phyloP scores from a whole-genome alignment of 2,888 invertebrate genomes.

The Drosophila prostipennis region DNA sequence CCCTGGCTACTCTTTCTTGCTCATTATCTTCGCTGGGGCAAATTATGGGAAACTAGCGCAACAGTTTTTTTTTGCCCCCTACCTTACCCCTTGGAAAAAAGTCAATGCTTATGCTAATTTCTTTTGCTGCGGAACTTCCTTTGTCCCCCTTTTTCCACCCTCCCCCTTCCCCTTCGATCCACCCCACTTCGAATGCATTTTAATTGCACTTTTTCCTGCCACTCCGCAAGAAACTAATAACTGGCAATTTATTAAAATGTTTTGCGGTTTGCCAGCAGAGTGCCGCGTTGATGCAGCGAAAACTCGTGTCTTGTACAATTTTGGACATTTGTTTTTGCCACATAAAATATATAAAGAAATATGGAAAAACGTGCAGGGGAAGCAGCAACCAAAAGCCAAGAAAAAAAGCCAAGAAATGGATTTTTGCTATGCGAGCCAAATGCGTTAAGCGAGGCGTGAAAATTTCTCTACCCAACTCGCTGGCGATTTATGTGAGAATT shows the following conservation, averaged over 20 bases:
- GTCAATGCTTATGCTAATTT: constrained; percentile 70
- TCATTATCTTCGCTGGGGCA: constrained; percentile 66
- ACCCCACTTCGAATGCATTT: constrained; percentile 60
- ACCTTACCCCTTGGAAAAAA: constrained; percentile 25
- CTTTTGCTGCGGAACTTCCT: constrained; percentile 60
- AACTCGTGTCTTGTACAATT: constrained; percentile 40
- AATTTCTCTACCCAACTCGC: constrained; percentile 75
- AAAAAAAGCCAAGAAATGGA: constrained; percentile 45
- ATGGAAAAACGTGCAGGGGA: background rate
- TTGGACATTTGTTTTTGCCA: constrained; percentile 53
- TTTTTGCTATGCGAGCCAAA: constrained; percentile 44
- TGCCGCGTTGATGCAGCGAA: constrained; percentile 2
- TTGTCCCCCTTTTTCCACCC: constrained; percentile 1
- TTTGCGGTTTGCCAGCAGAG: constrained; percentile 56
- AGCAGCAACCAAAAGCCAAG: background rate
- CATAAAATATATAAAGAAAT: background rate
- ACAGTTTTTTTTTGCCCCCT: constrained; percentile 53
- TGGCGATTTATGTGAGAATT: constrained; percentile 76
- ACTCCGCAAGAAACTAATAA: constrained; percentile 65
- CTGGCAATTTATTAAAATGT: constrained; percentile 76
- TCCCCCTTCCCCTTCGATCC: background rate
- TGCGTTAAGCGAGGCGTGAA: constrained; percentile 68
- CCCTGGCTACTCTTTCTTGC: constrained; percentile 41
- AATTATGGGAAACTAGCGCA: constrained; percentile 75
- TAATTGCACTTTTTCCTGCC: constrained; percentile 76